Conservation (phyloP, 2,797 vertebrate species). For the Dendrocincla tyrannina region DNA sequence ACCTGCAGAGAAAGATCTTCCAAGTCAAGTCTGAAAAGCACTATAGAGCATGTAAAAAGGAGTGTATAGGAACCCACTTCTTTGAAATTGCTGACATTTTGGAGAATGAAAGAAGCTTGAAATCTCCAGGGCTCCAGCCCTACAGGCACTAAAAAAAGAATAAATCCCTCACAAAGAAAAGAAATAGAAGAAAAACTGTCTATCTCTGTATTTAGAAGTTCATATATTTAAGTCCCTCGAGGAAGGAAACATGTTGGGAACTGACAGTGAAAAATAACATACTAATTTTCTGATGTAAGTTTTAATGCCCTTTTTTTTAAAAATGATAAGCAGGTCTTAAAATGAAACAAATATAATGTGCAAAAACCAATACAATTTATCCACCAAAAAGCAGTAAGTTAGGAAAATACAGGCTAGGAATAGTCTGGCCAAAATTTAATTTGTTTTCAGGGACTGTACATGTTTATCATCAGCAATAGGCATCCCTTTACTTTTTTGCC, state of each 20-base stretch:
- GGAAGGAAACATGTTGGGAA: neutral
- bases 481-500: neutral
- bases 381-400: neutral
- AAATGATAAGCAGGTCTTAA: neutral
- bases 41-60: neutral
- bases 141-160: neutral
- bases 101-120: constrained; percentile 20
- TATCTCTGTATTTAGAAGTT: neutral
- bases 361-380: neutral
- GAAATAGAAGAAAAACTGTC: neutral
- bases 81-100: constrained; percentile 35
- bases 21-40: neutral
- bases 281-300: neutral
- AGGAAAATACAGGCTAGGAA: neutral
- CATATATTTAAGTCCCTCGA: neutral
- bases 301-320: neutral
- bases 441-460: neutral
- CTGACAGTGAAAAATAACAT: neutral
- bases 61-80: neutral
- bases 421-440: neutral
- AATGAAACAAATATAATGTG: neutral
- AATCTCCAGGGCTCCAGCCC: neutral
- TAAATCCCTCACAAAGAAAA: neutral
- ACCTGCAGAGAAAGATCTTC: neutral
- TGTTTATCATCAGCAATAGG: neutral